A percentile compares a stretch with the other conserved stretches of the same genome.
These are phyloP conservation scores for Eupithecia dodoneata DNA, from an alignment of 2,888 invertebrate genomes.

Conservation along the genomic window DNA sequence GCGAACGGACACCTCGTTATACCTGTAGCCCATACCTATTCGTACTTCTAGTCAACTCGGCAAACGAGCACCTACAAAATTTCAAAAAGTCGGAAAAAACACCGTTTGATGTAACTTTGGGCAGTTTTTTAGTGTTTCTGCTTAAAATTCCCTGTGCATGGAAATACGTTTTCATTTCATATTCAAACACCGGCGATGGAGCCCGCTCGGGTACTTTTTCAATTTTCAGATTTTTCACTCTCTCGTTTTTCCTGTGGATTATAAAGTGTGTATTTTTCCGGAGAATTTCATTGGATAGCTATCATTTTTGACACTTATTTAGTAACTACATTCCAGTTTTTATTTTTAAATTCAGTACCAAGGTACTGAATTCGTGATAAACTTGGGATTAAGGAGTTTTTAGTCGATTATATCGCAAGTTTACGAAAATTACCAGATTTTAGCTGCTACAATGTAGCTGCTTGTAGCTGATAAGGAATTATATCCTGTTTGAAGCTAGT, in stretches of 20 bases:
- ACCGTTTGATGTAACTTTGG: conserved; percentile 22
- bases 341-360: background rate
- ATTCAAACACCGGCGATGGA: conserved; percentile 49
- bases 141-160: conserved; percentile 51
- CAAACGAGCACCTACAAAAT: background rate
- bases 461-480: too few relatives aligned
- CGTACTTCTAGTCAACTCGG: background rate
- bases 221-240: conserved; percentile 27
- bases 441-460: background rate
- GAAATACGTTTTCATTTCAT: conserved; percentile 57
- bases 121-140: conserved; percentile 31
- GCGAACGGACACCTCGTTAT: background rate
- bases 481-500: background rate
- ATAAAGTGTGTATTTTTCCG: conserved; percentile 8
- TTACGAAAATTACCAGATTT: background rate
- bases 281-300: conserved; percentile 14
- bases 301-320: background rate
- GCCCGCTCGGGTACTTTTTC: conserved; percentile 24
- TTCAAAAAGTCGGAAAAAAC: conserved; percentile 18
- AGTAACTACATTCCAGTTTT: background rate
- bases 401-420: background rate
- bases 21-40: background rate
- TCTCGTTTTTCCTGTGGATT: conserved; percentile 22
- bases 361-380: background rate
- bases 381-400: background rate